Base-by-base conservation (phyloP, 1,140 invertebrate species). In the Halotydeus destructor region DNA sequence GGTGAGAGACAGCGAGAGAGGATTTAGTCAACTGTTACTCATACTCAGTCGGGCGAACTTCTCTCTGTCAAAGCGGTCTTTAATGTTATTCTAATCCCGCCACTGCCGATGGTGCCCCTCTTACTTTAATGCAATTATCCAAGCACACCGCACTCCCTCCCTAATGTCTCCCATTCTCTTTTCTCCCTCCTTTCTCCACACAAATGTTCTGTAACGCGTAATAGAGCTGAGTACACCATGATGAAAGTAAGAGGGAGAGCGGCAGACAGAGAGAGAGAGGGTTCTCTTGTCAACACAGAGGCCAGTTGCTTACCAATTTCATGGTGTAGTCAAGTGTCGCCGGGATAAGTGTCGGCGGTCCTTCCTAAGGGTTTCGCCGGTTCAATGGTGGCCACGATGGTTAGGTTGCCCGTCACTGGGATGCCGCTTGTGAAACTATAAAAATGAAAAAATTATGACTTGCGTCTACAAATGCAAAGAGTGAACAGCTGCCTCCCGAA, bases 341-440 rank as follows among this genome's bases (percentile, higher is more conserved):
- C 12, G 27, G 28, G 11, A 41, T 32, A 21, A 21, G 27, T 32
- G 18, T 18, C 24, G 9, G n/a, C 11, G n/a, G 21, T 5, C 30
- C 28, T 6, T 31, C 27, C 22, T 41, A 19, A 8, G 14, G 12
- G 16, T 31, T 31, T 8, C 9, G 39, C n/a, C 12, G 25, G 39
- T 14, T 31, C 27, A n/a, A 41, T 22, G 14, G 27, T 21, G 4
- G 33, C 39, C 58, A 71, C 74, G 3, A 93, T 57, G 0, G 84
- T 85, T 4, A 88, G 63, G 64, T 88, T 89, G 3, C 85, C 85
- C 33, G 52, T 51, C 19, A 61, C 57, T 16, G 60, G 57, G 32
- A 53, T 50, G 12, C 62, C 63, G 31, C 57, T 62, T 31, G 62
- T 64, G 33, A 62, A 61, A 51, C 61, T 64, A 51, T 50, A 31